These are phyloP conservation scores for Bhutanitis thaidina DNA, from an alignment of 2,888 invertebrate genomes.

Conservation along the genomic window DNA sequence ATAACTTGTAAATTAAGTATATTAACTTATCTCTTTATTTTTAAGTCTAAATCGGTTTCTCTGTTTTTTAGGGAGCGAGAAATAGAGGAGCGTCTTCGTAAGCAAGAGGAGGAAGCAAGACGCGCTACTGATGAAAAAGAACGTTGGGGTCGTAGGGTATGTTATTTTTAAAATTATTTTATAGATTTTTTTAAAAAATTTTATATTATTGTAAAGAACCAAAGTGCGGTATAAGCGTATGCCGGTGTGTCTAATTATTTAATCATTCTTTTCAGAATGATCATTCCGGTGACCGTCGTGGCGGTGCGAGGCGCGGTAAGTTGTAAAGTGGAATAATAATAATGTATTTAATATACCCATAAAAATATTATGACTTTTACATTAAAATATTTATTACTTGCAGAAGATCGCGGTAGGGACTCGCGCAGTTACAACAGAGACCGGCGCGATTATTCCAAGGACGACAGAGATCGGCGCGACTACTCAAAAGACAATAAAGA, in stretches of 20 bases:
- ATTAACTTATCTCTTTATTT: too few species aligned
- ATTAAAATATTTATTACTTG: not conserved
- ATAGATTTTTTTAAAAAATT: too few species aligned
- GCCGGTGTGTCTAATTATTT: too few species aligned
- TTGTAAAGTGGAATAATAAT: conserved; percentile 3
- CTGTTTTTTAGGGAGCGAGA: conserved; percentile 83
- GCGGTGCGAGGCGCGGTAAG: conserved; percentile 63
- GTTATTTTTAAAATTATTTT: not conserved
- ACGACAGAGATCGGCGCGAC: conserved; percentile 35
- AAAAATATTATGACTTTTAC: too few species aligned
- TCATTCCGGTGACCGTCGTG: conserved; percentile 67
- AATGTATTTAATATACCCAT: too few species aligned
- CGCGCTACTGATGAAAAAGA: conserved; percentile 63
- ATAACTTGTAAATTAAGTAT: conserved; percentile 22
- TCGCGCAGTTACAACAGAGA: conserved; percentile 63
- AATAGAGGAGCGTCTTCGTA: conserved; percentile 92
- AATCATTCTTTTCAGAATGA: conserved; percentile 54
- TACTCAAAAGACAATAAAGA: conserved; percentile 35
- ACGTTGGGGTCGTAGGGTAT: conserved; percentile 65
- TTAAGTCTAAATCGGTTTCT: not conserved
- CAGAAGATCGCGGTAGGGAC: conserved; percentile 52
- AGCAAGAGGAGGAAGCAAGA: conserved; percentile 74
- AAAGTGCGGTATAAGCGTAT: too few species aligned
- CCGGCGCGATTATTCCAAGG: conserved; percentile 34
- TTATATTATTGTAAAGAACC: too few species aligned